Conservation (phyloP, 2,113 vertebrate genomes). For the Sclerurus mexicanus region DNA sequence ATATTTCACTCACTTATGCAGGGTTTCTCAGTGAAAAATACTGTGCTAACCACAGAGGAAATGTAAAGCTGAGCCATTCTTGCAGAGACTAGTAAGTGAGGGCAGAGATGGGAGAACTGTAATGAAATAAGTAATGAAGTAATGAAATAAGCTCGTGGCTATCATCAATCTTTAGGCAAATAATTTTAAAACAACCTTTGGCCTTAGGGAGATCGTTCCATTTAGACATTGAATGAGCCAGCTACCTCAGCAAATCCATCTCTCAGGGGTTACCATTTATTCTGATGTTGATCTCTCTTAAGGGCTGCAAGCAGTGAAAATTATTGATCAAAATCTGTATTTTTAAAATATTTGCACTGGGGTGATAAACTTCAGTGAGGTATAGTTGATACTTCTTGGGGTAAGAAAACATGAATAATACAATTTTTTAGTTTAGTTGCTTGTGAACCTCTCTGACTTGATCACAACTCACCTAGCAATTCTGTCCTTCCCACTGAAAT, state of each 20-base stretch:
- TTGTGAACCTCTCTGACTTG: background rate
- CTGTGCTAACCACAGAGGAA: background rate
- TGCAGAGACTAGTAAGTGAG: background rate
- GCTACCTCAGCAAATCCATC: background rate
- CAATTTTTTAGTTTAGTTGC: background rate
- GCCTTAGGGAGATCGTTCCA: background rate
- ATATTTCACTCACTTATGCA: background rate
- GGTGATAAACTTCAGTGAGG: background rate
- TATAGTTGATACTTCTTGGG: background rate
- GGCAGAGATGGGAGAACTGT: background rate
- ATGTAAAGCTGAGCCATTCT: background rate
- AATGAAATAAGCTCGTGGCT: background rate
- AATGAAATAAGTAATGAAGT: background rate
- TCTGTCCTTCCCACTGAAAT: background rate
- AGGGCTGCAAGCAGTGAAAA: background rate
- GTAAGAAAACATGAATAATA: background rate
- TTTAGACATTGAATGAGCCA: background rate
- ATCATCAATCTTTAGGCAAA: background rate
- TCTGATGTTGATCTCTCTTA: background rate
- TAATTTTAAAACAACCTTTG: background rate
- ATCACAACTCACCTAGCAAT: background rate
- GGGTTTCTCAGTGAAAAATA: background rate
- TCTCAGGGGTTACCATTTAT: background rate
- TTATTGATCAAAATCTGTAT: background rate
- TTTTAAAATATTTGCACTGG: background rate